Evolutionary conservation across 2,888 invertebrate species (phyloP).

Genomic region (Cetonia aurata): DNA sequence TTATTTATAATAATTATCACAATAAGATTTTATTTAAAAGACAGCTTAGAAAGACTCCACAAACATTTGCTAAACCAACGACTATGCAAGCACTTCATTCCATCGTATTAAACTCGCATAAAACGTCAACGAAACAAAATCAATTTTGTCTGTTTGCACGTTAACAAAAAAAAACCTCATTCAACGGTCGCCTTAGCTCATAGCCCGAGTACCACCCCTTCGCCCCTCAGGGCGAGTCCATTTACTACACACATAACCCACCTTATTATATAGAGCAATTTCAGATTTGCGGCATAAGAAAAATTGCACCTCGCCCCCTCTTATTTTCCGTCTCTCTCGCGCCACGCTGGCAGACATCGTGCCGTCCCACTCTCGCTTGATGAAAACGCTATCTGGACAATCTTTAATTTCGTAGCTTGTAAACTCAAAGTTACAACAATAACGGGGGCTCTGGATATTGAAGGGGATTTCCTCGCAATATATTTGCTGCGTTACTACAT

Average conservation of each 20-base stretch:
- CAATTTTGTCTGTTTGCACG: constrained; percentile 33
- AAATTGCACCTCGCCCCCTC: constrained; percentile 62
- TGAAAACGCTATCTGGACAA: constrained; percentile 73
- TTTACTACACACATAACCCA: constrained; percentile 60
- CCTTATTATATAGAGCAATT: constrained; percentile 63
- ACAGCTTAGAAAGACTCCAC: too few species aligned
- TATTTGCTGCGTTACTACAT: constrained; percentile 42
- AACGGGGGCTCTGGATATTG: constrained; percentile 50
- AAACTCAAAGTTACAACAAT: constrained; percentile 61
- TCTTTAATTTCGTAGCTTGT: constrained; percentile 72
- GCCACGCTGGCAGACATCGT: constrained; percentile 59
- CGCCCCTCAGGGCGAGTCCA: constrained; percentile 53
- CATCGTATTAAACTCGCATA: too few species aligned
- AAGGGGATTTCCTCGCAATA: constrained; percentile 51
- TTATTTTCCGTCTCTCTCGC: constrained; percentile 53
- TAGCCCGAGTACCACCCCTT: constrained; percentile 45
- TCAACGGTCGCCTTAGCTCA: constrained; percentile 29
- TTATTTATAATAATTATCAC: too few species aligned
- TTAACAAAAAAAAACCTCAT: constrained; percentile 30
- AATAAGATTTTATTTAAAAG: too few species aligned
- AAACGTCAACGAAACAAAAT: constrained; percentile 11
- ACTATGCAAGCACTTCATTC: too few species aligned
- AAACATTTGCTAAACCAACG: too few species aligned
- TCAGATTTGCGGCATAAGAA: constrained; percentile 63
- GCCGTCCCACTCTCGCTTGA: constrained; percentile 67